Percentiles rank a stretch among this genome's conserved stretches.
Conservation (phyloP, 2,888 invertebrate species). For the Zele albiditarsus region DNA sequence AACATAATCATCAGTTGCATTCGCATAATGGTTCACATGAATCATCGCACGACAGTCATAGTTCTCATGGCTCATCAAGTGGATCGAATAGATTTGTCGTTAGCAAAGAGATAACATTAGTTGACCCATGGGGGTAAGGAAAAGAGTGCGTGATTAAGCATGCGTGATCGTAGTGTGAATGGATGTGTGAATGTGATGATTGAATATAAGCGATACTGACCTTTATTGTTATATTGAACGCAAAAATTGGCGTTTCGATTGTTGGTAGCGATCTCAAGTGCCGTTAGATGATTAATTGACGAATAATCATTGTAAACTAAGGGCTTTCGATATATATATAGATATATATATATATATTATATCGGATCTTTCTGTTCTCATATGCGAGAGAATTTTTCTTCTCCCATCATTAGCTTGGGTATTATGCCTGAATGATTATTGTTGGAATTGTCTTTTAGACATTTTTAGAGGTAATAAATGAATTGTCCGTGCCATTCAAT, state of each 20-base stretch:
- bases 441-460: conserved; percentile 17
- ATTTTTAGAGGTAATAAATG: neutral
- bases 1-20: conserved; percentile 48
- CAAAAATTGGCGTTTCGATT: conserved; percentile 15
- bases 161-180: neutral
- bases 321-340: conserved; percentile 10
- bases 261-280: conserved; percentile 34
- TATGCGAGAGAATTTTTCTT: neutral
- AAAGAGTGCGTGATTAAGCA: neutral
- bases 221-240: conserved; percentile 9
- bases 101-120: conserved; percentile 43
- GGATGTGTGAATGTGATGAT: neutral
- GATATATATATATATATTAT: conserved; percentile 10
- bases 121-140: conserved; percentile 49
- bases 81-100: conserved; percentile 47
- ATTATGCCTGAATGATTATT: neutral
- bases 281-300: conserved; percentile 31
- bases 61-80: conserved; percentile 57
- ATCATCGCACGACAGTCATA: conserved; percentile 61
- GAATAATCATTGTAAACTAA: conserved; percentile 11
- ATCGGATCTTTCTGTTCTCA: conserved; percentile 13
- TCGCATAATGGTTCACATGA: conserved; percentile 57
- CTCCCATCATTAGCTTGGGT: neutral
- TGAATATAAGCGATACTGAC: neutral
- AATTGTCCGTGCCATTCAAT: conserved; percentile 21